phyloP scores from a whole-genome alignment of 2,113 vertebrate species.

The Antechinus flavipes region DNA sequence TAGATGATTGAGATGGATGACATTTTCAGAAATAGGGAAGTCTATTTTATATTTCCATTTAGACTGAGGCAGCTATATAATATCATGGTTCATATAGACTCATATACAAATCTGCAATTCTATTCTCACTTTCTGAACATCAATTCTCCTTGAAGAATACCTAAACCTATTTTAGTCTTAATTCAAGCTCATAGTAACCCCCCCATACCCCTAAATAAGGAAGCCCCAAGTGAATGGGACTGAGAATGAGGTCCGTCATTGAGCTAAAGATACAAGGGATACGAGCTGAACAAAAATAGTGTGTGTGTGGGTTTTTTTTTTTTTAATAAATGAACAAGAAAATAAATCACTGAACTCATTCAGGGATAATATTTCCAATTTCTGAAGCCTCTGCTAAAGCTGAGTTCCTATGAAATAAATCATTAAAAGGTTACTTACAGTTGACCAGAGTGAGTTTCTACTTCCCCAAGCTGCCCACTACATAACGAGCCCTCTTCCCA shows the following conservation, averaged over 20 bases:
- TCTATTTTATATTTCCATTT: neutral
- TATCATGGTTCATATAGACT: neutral
- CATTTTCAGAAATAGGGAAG: neutral
- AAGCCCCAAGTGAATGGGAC: neutral
- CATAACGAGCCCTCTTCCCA: conserved; percentile 56
- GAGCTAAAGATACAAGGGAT: conserved; percentile 37
- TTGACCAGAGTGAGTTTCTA: conserved; percentile 59
- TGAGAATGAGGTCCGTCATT: conserved; percentile 10
- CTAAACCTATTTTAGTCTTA: neutral
- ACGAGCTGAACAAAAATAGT: neutral
- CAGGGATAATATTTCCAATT: conserved; percentile 18
- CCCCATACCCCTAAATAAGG: neutral
- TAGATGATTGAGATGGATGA: neutral
- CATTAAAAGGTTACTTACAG: conserved; percentile 53
- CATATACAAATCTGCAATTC: neutral
- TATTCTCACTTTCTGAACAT: neutral
- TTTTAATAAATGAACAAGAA: conserved; percentile 47
- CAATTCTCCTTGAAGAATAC: neutral
- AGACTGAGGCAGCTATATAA: neutral
- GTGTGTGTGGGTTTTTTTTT: neutral
- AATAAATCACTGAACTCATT: conserved; percentile 54
- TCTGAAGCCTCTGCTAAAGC: conserved; percentile 6
- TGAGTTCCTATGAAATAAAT: conserved; percentile 58
- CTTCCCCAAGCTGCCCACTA: conserved; percentile 43
- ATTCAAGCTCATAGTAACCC: neutral